These are phyloP conservation scores for Phacellophora camtschatica DNA, from an alignment of 30 jellyfish, hydroid and myxozoan genomes.

Conservation along the genomic window DNA sequence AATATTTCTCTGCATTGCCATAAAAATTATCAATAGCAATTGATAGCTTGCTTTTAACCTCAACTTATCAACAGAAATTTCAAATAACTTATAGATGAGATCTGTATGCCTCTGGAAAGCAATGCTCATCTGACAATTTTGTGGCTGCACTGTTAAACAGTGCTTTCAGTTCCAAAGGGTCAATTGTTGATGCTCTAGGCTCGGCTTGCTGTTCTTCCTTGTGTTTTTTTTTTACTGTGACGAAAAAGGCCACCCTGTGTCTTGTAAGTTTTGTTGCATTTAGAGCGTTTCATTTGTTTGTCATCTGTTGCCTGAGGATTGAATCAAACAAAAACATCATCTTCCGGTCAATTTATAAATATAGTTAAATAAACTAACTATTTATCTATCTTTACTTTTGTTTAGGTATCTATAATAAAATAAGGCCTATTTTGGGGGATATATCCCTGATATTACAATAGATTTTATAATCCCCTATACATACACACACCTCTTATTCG, in stretches of 20 bases:
- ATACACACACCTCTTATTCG: constrained; percentile 29
- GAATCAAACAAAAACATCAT: neutral
- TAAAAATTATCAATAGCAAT: constrained; percentile 5
- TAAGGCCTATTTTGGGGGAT: neutral
- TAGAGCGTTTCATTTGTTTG: neutral
- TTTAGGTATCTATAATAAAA: no score
- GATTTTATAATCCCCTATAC: neutral
- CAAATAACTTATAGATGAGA: neutral
- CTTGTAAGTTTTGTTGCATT: constrained; percentile 19
- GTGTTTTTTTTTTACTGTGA: constrained; percentile 22
- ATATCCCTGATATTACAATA: neutral
- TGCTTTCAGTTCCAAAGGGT: neutral
- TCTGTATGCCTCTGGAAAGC: constrained; percentile 33
- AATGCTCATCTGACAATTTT: neutral
- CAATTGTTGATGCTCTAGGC: neutral
- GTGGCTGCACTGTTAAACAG: neutral
- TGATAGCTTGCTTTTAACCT: neutral
- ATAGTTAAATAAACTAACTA: neutral
- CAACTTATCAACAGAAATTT: constrained; percentile 9
- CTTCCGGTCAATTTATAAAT: neutral
- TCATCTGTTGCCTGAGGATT: constrained; percentile 28
- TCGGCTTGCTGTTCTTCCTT: neutral
- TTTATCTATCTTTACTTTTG: neutral
- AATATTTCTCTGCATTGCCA: constrained; percentile 17
- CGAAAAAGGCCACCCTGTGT: constrained; percentile 35